Percentiles rank a stretch among this genome's conserved stretches.
Conservation (phyloP, 2,888 invertebrate species). For the Unio pictorum region DNA sequence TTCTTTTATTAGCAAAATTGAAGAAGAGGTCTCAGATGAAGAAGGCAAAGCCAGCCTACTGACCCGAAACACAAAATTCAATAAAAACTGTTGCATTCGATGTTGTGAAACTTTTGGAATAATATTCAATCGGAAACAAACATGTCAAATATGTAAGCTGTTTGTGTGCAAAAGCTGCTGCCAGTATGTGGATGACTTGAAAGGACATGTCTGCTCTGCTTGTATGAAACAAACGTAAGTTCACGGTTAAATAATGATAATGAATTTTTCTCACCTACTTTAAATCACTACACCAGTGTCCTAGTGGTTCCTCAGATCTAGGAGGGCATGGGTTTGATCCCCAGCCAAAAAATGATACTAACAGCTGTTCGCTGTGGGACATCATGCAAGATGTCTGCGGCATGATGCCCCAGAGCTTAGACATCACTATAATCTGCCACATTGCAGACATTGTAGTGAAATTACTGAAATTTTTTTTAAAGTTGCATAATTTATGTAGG, state of each 20-base stretch:
- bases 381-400: too few species aligned
- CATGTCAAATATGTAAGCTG: constrained; percentile 64
- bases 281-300: too few species aligned
- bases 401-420: too few species aligned
- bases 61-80: constrained; percentile 56
- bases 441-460: too few species aligned
- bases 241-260: not conserved
- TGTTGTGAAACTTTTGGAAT: constrained; percentile 66
- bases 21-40: constrained; percentile 59
- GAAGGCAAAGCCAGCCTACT: constrained; percentile 54
- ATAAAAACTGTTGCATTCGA: constrained; percentile 65
- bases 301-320: too few species aligned
- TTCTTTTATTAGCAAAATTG: constrained; percentile 56
- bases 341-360: too few species aligned
- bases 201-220: constrained; percentile 64
- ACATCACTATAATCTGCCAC: too few species aligned
- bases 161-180: constrained; percentile 69
- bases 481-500: too few species aligned
- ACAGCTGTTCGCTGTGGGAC: too few species aligned
- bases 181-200: constrained; percentile 48
- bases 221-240: constrained; percentile 68
- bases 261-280: not conserved
- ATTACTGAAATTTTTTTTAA: too few species aligned
- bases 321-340: too few species aligned
- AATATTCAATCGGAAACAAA: constrained; percentile 67